Percentiles rank a stretch among this genome's conserved stretches.
phyloP scores from a whole-genome alignment of 2,888 invertebrate genomes.

The Ecliptopera silaceata region DNA sequence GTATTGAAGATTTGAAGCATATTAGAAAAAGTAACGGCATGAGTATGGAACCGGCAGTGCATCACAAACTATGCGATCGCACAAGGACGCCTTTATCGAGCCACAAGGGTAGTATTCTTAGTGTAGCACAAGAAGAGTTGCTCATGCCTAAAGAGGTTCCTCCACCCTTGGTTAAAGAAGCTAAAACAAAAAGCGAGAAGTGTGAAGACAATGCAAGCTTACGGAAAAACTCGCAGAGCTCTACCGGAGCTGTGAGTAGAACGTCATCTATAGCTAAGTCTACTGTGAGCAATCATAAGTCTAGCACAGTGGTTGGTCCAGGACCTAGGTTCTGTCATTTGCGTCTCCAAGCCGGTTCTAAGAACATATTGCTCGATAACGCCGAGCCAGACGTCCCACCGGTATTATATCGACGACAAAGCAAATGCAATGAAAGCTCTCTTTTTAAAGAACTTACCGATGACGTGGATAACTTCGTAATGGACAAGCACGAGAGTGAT shows the following conservation, averaged over 20 bases:
- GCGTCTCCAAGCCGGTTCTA: constrained; percentile 89
- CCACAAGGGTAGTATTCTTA: constrained; percentile 70
- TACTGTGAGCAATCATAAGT: constrained; percentile 77
- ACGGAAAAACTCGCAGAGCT: constrained; percentile 73
- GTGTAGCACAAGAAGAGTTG: constrained; percentile 63
- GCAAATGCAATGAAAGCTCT: constrained; percentile 73
- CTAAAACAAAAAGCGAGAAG: constrained; percentile 54
- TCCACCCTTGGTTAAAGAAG: constrained; percentile 50
- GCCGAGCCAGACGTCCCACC: constrained; percentile 88
- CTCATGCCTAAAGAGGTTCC: constrained; percentile 55
- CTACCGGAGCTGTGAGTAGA: constrained; percentile 74
- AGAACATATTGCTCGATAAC: constrained; percentile 91
- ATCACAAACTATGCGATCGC: constrained; percentile 84
- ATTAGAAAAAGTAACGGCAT: constrained; percentile 55
- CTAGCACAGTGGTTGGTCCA: constrained; percentile 76
- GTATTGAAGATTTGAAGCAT: constrained; percentile 53
- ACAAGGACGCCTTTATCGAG: constrained; percentile 73
- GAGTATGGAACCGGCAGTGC: constrained; percentile 77
- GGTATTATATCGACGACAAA: constrained; percentile 87
- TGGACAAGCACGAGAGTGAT: constrained; percentile 60
- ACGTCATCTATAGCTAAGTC: constrained; percentile 78
- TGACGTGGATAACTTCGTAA: constrained; percentile 66
- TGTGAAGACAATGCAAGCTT: constrained; percentile 51
- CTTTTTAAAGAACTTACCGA: constrained; percentile 74
- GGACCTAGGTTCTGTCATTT: constrained; percentile 91